A percentile compares a stretch with the other conserved stretches of the same genome.
Evolutionary conservation across 2,797 vertebrate species (phyloP).

Genomic region (Argya squamiceps): DNA sequence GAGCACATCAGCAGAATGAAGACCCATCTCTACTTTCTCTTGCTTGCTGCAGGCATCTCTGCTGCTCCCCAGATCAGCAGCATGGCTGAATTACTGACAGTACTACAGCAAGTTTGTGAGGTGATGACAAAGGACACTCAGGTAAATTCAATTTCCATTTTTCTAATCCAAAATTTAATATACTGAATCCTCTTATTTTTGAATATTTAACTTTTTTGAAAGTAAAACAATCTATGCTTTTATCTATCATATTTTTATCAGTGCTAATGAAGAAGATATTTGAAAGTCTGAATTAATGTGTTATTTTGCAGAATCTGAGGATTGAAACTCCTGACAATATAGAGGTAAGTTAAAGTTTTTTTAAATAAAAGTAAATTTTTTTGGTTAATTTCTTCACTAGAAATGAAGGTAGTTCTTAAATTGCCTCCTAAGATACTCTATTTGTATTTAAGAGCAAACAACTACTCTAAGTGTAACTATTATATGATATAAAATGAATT

Average conservation of each 20-base stretch:
- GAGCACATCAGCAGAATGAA: conserved; percentile 21
- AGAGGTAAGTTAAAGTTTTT: conserved; percentile 62
- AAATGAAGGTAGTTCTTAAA: neutral
- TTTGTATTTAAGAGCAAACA: neutral
- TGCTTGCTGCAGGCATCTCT: conserved; percentile 29
- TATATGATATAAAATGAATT: neutral
- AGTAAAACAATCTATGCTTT: neutral
- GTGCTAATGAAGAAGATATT: neutral
- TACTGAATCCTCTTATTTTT: neutral
- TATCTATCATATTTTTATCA: neutral
- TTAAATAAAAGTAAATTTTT: neutral
- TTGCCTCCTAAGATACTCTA: neutral
- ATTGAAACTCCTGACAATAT: conserved; percentile 67
- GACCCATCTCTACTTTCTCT: conserved; percentile 1
- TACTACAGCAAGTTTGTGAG: neutral
- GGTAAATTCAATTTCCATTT: neutral
- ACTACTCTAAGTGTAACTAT: neutral
- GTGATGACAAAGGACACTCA: neutral
- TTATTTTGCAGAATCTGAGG: conserved; percentile 66
- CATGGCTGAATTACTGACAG: neutral
- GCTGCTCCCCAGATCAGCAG: neutral
- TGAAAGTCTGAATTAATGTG: neutral
- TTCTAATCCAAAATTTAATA: neutral
- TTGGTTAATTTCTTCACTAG: neutral
- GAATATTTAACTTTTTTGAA: neutral